Base-by-base conservation (phyloP, 2,113 vertebrate species). In the Rhinogobius similis region DNA sequence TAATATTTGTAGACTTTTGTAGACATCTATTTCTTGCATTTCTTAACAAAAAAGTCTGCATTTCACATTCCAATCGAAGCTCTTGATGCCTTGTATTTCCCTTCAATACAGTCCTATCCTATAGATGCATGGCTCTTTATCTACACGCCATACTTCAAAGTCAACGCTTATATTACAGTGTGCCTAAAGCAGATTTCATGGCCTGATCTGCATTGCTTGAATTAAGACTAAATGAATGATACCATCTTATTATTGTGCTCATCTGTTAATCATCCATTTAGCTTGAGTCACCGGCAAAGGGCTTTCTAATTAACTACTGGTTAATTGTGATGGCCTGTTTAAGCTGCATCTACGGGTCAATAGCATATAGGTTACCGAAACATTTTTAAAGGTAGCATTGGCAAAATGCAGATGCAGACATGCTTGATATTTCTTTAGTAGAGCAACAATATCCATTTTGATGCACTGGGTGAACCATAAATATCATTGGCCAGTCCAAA, bases 391-490 rank as follows among this genome's bases (percentile, higher is more conserved):
- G 39, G 53, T 39, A 26, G 39, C 27, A 39, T 18, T 26, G 16
- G 24, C 56, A 68, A 3, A 68, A 56, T 61, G 32, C 62, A 56
- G 65, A 75, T 53, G 82, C 65, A 81, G 73, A 76, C 65, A 67
- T 77, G 65, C 71, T 78, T 62, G 70, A 73, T 79, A 68, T 81
- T 68, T 77, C 77, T 86, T 76, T 69, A 73, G 75, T 62, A 69
- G 56, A 75, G 72, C 18, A 13, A 62, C 71, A 36, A 61, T 87
- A 92, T 91, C 89, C 85, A 91, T 92, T n/a, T 89, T 85, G 86
- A 86, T 91, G 77, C 77, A 87, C 82, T 84, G 74, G 64, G 72
- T 73, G 75, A 87, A 87, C 86, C 76, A 88, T 90, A 88, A 90
- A 91, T 90, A 89, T 80, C 82, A 87, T 73, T 72, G 58, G 83